Percentiles rank a stretch among this genome's conserved stretches.
phyloP scores from a whole-genome alignment of 2,888 invertebrate genomes.

The Calliphora vomitoria region DNA sequence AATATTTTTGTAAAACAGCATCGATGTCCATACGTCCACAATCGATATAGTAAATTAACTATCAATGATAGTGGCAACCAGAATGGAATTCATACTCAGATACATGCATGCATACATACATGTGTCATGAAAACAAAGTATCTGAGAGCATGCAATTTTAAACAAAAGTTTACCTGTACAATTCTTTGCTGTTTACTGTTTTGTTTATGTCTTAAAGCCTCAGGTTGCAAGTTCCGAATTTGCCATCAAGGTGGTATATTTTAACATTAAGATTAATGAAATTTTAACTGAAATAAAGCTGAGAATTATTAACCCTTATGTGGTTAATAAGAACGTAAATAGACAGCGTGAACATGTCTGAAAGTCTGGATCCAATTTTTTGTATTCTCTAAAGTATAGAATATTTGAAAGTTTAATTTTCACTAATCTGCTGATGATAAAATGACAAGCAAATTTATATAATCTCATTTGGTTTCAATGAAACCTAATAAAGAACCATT shows the following conservation, averaged over 20 bases:
- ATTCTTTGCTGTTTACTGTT: neutral
- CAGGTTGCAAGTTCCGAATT: conserved; percentile 19
- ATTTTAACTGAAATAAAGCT: neutral
- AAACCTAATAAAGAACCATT: neutral
- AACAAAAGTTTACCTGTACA: neutral
- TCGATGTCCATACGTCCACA: neutral
- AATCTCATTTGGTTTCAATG: too few relatives aligned
- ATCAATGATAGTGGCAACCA: conserved; percentile 11
- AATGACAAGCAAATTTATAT: too few relatives aligned
- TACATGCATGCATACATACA: neutral
- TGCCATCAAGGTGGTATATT: conserved; percentile 23
- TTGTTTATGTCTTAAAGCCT: conserved; percentile 35
- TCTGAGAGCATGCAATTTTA: conserved; percentile 12
- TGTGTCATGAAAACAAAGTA: neutral
- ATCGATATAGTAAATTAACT: conserved; percentile 42
- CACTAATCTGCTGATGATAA: too few relatives aligned
- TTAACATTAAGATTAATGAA: neutral
- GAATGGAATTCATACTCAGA: neutral
- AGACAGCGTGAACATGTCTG: too few relatives aligned
- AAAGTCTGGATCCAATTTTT: too few relatives aligned
- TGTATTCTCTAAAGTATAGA: too few relatives aligned
- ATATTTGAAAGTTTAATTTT: too few relatives aligned
- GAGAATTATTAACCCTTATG: neutral
- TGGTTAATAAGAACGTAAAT: neutral
- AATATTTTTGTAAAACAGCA: conserved; percentile 10